Evolutionary conservation across 2,888 invertebrate species (phyloP).

Genomic region (Cyrtodaria siliqua): DNA sequence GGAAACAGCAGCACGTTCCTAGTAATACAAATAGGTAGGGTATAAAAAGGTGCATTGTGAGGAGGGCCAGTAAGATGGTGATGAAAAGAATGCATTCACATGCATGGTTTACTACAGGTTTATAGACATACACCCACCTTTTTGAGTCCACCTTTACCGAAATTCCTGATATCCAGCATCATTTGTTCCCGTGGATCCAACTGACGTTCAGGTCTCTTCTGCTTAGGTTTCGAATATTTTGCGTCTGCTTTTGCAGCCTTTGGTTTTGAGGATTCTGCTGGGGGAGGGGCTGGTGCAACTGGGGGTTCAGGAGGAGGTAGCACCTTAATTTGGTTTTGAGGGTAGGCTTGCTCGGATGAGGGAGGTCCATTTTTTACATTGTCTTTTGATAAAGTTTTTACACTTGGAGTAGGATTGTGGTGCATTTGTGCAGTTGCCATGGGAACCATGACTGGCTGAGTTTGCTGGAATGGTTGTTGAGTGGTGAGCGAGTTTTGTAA

Average conservation of each 20-base stretch:
- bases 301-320: conserved; percentile 55
- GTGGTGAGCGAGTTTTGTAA: conserved; percentile 61
- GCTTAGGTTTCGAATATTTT: conserved; percentile 60
- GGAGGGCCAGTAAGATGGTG: no score
- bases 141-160: conserved; percentile 85
- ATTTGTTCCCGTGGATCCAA: conserved; percentile 90
- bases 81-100: no score
- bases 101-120: no score
- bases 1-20: no score
- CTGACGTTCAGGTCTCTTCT: conserved; percentile 73
- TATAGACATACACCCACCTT: conserved; percentile 68
- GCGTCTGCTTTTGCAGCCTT: conserved; percentile 54
- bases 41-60: no score
- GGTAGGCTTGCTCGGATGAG: conserved; percentile 1
- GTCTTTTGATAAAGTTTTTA: conserved; percentile 34
- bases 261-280: conserved; percentile 41
- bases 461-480: conserved; percentile 16
- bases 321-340: no score
- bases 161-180: conserved; percentile 90
- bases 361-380: conserved; percentile 16
- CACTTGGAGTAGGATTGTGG: conserved; percentile 14
- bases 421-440: conserved; percentile 29
- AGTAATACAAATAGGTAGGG: no score
- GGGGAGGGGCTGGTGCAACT: conserved; percentile 33
- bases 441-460: conserved; percentile 19